Evolutionary conservation across 2,888 invertebrate genomes (phyloP), one percentile per base, ranked within the genome.

Genomic region (Diogma glabrata): DNA sequence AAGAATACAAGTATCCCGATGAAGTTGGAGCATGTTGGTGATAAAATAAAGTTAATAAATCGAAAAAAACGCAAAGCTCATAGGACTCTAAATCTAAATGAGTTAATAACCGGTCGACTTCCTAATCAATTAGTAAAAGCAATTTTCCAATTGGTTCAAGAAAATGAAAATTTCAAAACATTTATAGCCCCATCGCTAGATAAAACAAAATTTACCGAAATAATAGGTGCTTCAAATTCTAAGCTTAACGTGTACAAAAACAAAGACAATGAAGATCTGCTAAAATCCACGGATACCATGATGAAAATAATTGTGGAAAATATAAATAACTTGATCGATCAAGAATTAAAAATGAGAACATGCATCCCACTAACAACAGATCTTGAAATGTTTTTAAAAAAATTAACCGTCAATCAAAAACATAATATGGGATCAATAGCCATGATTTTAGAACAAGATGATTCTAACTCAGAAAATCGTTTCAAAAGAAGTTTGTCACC

Each of bases 91-190:
- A 2, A 8, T 22, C 12, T 14, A n/a, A 43, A n/a, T 43, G 7
- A 16, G 9, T 38, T 17, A 19, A 19, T 17, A 12, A 38, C 38
- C 20, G 43, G 43, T 4, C 3, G 20, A 14, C n/a, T 43, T 22
- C 43, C 43, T 14, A 43, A 43, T 22, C 20, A 22, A 22, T 22
- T 43, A 14, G 43, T 43, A 8, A 43, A 43, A 14, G 43, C 43
- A 4, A 43, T 43, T 8, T 43, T 43, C n/a, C 20, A 20, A 23
- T 14, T 43, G 2, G 43, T 23, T 23, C 4, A 43, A 43, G 23
- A 43, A 22, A 43, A 43, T 10, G 22, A 43, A 4, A 43, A 43
- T 43, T 43, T 43, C n/a, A 2, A 6, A 8, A 43, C n/a, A 5
- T 8, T 8, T n/a, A 22, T 43, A 20, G 43, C 10, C 1, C 43